phyloP scores from a whole-genome alignment of 2,797 vertebrate genomes.

The Pitangus sulphuratus region DNA sequence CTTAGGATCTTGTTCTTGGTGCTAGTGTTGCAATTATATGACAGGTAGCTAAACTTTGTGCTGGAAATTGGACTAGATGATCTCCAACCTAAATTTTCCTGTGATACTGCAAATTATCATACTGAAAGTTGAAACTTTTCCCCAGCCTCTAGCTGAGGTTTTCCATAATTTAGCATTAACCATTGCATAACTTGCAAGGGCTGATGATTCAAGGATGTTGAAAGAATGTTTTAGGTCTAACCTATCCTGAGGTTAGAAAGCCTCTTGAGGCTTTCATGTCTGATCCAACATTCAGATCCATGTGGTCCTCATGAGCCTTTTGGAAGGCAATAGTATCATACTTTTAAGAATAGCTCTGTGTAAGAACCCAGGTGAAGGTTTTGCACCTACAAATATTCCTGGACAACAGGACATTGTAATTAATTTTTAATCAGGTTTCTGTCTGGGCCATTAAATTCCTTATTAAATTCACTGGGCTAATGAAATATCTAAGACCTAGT shows the following conservation, averaged over 20 bases:
- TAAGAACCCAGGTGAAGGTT: neutral
- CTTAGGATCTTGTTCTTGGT: neutral
- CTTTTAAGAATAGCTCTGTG: neutral
- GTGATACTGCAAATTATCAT: neutral
- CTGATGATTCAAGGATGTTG: neutral
- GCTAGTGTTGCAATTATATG: neutral
- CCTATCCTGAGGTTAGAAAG: neutral
- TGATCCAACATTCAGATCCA: neutral
- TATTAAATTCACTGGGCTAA: neutral
- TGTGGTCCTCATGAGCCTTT: fast-evolving
- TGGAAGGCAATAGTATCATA: neutral
- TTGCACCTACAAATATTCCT: neutral
- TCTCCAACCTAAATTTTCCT: neutral
- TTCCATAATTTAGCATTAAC: neutral
- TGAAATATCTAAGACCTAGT: neutral
- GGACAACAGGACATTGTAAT: neutral
- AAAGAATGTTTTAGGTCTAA: neutral
- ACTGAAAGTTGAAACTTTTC: neutral
- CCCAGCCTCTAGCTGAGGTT: neutral
- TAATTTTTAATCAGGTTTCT: neutral
- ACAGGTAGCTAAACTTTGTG: neutral
- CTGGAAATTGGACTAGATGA: neutral
- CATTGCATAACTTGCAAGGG: too few species aligned
- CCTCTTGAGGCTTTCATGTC: neutral
- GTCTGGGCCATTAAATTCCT: neutral